These are phyloP conservation scores for Rhodeus uyekii DNA, from an alignment of 2,797 vertebrate species.

Conservation along the genomic window DNA sequence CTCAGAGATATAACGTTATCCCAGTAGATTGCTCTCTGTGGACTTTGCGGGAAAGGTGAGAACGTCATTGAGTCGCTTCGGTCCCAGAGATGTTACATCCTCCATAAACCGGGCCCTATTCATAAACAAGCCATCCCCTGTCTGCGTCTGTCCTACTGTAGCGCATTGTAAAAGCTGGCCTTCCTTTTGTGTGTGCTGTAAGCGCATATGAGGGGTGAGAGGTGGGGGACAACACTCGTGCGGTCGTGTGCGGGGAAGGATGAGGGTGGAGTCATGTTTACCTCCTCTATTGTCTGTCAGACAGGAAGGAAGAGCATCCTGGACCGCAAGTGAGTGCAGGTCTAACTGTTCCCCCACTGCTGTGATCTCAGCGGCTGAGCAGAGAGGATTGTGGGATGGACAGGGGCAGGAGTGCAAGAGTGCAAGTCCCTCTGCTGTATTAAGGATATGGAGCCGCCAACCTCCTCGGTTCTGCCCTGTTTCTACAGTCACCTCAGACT, in stretches of 20 bases:
- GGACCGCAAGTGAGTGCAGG: conserved; percentile 57
- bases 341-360: conserved; percentile 43
- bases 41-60: conserved; percentile 47
- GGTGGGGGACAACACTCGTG: conserved; percentile 46
- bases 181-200: conserved; percentile 47
- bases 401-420: conserved; percentile 54
- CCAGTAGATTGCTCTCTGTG: conserved; percentile 45
- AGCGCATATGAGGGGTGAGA: conserved; percentile 25
- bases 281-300: conserved; percentile 77
- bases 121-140: conserved; percentile 43
- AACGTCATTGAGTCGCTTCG: conserved; percentile 31
- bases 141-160: conserved; percentile 42
- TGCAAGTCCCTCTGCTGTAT: conserved; percentile 52
- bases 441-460: conserved; percentile 48
- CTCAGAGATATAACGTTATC: conserved; percentile 38
- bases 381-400: conserved; percentile 38
- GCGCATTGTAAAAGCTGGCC: conserved; percentile 55
- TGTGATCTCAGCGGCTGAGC: conserved; percentile 51
- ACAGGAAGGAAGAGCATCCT: conserved; percentile 77
- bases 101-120: conserved; percentile 57
- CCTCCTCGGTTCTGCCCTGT: conserved; percentile 8
- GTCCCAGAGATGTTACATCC: conserved; percentile 52
- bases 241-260: conserved; percentile 60
- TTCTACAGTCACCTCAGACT: conserved; percentile 40
- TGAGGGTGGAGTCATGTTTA: conserved; percentile 70